phyloP scores from a whole-genome alignment of 1,140 invertebrate genomes.

The Ectropis grisescens region DNA sequence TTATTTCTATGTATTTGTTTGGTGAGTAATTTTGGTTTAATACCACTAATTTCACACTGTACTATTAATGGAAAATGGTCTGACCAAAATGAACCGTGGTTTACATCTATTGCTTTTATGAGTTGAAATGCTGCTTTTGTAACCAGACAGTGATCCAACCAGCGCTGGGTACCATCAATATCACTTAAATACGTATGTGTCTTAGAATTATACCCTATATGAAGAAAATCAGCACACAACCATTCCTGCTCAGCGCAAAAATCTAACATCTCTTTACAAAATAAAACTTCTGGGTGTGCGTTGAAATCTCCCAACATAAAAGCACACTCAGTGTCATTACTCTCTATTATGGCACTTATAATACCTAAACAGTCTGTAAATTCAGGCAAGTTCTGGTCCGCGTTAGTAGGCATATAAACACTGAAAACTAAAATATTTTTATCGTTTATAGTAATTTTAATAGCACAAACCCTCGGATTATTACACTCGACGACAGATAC shows the following conservation, averaged over 20 bases:
- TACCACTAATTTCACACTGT: too few species aligned
- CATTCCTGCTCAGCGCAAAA: not conserved
- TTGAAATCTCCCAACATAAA: not conserved
- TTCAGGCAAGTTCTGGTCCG: not conserved
- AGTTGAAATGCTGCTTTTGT: constrained; percentile 2
- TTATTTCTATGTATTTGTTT: not conserved
- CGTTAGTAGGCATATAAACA: constrained; percentile 2
- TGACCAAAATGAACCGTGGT: constrained; percentile 12
- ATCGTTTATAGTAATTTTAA: not conserved
- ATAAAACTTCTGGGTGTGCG: not conserved
- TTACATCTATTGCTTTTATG: constrained; percentile 2
- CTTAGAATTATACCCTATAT: not conserved
- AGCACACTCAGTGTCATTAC: not conserved
- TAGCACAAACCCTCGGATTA: not conserved
- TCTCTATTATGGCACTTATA: not conserved
- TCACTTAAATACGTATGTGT: constrained; percentile 3
- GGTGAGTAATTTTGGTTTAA: not conserved
- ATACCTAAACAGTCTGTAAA: not conserved
- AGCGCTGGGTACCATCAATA: not conserved
- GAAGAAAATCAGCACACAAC: not conserved
- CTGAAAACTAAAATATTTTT: not conserved
- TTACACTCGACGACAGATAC: not conserved
- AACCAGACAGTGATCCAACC: constrained; percentile 7
- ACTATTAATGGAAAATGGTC: constrained; percentile 17
- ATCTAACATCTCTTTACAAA: not conserved